Base-by-base conservation (phyloP, 2,113 vertebrate species). In the Pogona vitticeps region DNA sequence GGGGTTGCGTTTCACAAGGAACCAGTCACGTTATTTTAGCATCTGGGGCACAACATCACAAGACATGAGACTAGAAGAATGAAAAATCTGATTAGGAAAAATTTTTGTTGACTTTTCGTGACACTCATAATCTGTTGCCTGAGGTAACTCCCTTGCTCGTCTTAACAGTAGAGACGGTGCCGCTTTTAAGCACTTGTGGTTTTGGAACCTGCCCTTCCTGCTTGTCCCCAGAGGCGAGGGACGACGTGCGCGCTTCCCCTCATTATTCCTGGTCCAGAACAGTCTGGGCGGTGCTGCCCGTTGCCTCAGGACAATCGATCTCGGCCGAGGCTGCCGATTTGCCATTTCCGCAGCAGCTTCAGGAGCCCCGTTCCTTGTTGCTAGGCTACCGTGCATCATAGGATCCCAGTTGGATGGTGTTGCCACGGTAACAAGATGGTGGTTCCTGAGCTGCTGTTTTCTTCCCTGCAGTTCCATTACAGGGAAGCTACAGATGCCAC, bases 361-460 rank as follows among this genome's bases (percentile, higher is more conserved):
- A 85, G 58, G 90, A 82, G 83, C 86, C 77, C 91, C 68, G 7
- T 93, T 36, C 70, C 85, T 31, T 1, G 90, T 93, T 95, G 93
- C 96, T 93, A 91, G 88, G 90, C 87, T 93, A 92, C 91, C 56
- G 86, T 86, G 68, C 93, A 84, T 91, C 90, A 33, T 79, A 80
- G 76, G 13, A 90, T 92, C 91, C 93, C 83, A 76, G 86, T 92
- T 92, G 71, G 92, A 86, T 87, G 89, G 76, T 70, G 94, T 96
- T 96, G 92, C 96, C 84, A 86, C 93, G 90, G 95, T 87, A 90
- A 97, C 94, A 52, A 56, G 84, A 86, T 86, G 92, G 85, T 81
- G 71, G 78, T 86, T 86, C 79, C 85, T 61, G 77, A 9, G 7
- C 93, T 88, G 86, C 80, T 93, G 90, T 91, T 91, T 70, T 83